Evolutionary conservation across 2,797 vertebrate genomes (phyloP), one percentile per base, ranked within the genome.

Genomic region (Menidia menidia): DNA sequence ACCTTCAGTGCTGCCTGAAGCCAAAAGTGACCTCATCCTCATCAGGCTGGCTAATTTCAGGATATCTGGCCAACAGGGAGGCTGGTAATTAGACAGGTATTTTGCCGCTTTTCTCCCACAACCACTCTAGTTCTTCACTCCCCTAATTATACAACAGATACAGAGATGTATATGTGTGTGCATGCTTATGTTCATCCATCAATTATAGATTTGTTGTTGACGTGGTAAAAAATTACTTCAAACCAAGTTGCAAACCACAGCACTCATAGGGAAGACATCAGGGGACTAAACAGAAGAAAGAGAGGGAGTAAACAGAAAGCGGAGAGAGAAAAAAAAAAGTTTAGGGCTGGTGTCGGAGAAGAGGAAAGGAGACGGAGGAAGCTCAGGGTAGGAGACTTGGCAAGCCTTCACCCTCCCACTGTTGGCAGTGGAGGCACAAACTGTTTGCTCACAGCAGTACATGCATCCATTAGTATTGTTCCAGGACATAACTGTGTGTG

Each of bases 381-480:
- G 73, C 73, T 76, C 71, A 50, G 73, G 75, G 68, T 74, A 74
- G 86, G 73, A 61, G 88, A 86, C 83, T 93, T 92, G 92, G 92
- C 91, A 93, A 83, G 84, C 70, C 8, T 57, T 86, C 85, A 53
- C 80, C 80, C 89, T 90, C 90, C 89, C 83, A 92, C 88, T 61
- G 78, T 85, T 94, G 93, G 92, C 93, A 92, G 63, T 53, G 55
- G 63, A 65, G 82, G 33, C 65, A 76, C 82, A 85, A 88, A 86
- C 87, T 83, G 90, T 90, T 93, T 91, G 87, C 89, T 92, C 90
- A 84, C 91, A 90, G 88, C 89, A 85, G 83, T 88, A 89, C 90
- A 90, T 82, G 86, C 86, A 86, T 84, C 86, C 78, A 89, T 93
- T 93, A 92, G 90, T 79, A 91, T 91, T 91, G 90, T 90, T 92